Conservation (phyloP, 2,113 vertebrate genomes). For the Ardeotis arabs region DNA sequence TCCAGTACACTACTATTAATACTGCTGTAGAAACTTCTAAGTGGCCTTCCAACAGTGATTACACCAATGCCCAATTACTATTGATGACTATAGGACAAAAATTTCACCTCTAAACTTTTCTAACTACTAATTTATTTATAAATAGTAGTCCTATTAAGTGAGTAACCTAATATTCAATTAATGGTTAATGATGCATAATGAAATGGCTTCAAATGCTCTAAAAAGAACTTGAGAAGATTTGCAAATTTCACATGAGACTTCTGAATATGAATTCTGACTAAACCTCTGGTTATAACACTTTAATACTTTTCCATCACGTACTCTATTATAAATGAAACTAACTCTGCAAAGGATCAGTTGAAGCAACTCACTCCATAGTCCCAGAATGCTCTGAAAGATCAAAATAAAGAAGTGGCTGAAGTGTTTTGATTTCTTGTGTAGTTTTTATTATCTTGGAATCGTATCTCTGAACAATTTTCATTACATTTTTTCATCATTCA, state of each 20-base stretch:
- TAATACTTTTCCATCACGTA: too few species aligned
- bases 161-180: conserved; percentile 39
- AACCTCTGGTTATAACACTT: too few species aligned
- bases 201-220: conserved; percentile 22
- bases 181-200: conserved; percentile 37
- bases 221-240: conserved; percentile 27
- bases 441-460: too few species aligned
- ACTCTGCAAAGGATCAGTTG: too few species aligned
- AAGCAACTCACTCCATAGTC: too few species aligned
- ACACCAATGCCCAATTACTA: background rate
- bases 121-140: conserved; percentile 20
- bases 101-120: conserved; percentile 52
- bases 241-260: background rate
- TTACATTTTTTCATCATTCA: too few species aligned
- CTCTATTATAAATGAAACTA: too few species aligned
- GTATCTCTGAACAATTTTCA: too few species aligned
- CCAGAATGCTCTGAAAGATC: too few species aligned
- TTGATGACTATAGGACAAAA: conserved; percentile 1
- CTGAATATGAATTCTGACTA: background rate
- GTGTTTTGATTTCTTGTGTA: too few species aligned
- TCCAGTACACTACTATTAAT: background rate
- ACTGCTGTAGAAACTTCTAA: background rate
- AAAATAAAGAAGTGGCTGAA: too few species aligned
- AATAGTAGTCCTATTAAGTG: conserved; percentile 49
- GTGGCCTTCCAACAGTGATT: conserved; percentile 11